Evolutionary conservation across 2,797 vertebrate species (phyloP), one percentile per base, ranked within the genome.

Genomic region (Oreochromis mossambicus): DNA sequence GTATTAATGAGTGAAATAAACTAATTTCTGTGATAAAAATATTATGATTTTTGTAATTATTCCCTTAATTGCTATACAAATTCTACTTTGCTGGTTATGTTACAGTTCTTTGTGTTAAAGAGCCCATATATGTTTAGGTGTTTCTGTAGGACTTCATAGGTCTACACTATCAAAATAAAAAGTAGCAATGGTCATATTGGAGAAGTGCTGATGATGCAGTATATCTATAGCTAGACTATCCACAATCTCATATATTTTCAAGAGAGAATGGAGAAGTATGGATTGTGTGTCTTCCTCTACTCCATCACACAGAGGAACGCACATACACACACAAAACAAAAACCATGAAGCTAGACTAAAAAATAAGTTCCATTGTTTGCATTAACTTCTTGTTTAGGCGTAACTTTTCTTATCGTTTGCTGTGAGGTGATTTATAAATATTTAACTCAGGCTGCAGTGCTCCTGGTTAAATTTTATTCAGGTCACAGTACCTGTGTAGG

Each of bases 401-500:
- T 82, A 73, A 75, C 51, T 38, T 89, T 54, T 79, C 76, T 87
- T 90, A 80, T 88, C 36, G 24, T 87, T 89, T 80, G 54, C 77
- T 79, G 15, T 83, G 77, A 84, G 55, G 48, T 55, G 38, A 80
- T 76, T 52, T 86, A 89, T 92, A 7, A 93, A 94, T 94, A 79
- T 92, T 90, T 92, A 92, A 92, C 85, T 83, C 2, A 3, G 38
- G 46, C 55, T 78, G 12, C 77, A 80, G 81, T 38, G 41, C 26
- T 80, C 85, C 66, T 83, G 38, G 90, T 90, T 91, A 87, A 85
- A 91, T 85, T 91, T 81, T 83, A 91, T 41, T 84, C 70, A 81
- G 77, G 68, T 84, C 52, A 83, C 73, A 66, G 82, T 73, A 17
- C 32, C 48, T 77, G 63, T 82, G n/a, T 80, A 68, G 79, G 68